Evolutionary conservation across 2,888 invertebrate genomes (phyloP).

Genomic region (Peribatodes rhomboidaria): DNA sequence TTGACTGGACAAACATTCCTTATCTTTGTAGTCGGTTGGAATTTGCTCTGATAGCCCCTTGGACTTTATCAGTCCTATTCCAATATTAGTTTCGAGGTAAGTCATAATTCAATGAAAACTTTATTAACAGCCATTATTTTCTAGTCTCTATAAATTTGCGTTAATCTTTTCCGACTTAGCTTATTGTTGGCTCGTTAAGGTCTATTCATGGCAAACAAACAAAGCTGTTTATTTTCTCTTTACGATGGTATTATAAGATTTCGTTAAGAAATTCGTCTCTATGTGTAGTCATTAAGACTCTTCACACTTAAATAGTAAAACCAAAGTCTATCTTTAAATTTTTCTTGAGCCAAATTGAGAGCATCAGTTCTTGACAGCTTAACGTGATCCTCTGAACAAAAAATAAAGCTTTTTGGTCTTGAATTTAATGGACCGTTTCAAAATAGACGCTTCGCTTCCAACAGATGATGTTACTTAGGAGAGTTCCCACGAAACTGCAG

Average conservation of each 20-base stretch:
- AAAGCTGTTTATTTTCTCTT: constrained; percentile 40
- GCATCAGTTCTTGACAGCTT: constrained; percentile 60
- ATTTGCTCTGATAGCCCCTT: constrained; percentile 38
- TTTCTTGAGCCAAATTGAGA: constrained; percentile 61
- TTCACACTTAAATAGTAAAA: not conserved
- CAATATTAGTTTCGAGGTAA: constrained; percentile 41
- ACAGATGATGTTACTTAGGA: constrained; percentile 64
- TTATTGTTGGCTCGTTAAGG: not conserved
- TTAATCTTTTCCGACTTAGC: not conserved
- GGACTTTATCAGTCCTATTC: constrained; percentile 39
- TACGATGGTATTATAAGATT: constrained; percentile 51
- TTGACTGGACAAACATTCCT: constrained; percentile 55
- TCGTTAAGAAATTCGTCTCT: constrained; percentile 51
- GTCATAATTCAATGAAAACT: constrained; percentile 2
- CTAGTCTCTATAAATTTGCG: not conserved
- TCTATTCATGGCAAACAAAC: constrained; percentile 34
- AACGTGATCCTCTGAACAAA: constrained; percentile 55
- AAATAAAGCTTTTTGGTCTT: constrained; percentile 40
- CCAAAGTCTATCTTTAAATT: constrained; percentile 54
- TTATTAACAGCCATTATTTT: not conserved
- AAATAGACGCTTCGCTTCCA: constrained; percentile 46
- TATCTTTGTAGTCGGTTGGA: constrained; percentile 43
- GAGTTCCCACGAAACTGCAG: constrained; percentile 73
- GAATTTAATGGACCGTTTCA: constrained; percentile 55
- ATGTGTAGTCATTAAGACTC: constrained; percentile 51